Conservation (phyloP, 2,797 vertebrate species). For the Siniperca obscura region DNA sequence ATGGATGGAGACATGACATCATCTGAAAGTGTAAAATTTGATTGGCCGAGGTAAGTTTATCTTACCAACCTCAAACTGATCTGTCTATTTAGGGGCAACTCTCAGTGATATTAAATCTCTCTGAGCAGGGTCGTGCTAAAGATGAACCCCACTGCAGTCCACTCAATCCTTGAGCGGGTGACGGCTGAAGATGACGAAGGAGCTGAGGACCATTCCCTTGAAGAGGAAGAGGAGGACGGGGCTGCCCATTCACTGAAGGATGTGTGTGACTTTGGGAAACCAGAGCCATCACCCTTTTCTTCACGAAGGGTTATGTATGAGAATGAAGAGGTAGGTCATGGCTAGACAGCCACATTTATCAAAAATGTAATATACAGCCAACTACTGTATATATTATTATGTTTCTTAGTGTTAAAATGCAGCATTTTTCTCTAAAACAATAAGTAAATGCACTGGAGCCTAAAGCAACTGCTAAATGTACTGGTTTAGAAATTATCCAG, state of each 20-base stretch:
- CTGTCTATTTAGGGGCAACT: neutral
- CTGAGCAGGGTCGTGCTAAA: slow-evolving; percentile 91
- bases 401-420: neutral
- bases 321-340: slow-evolving; percentile 92
- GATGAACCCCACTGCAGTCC: slow-evolving; percentile 94
- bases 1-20: slow-evolving; percentile 92
- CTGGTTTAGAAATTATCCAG: neutral
- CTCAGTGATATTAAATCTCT: slow-evolving; percentile 11
- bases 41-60: slow-evolving; percentile 93
- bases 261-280: slow-evolving; percentile 96
- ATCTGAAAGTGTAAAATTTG: slow-evolving; percentile 93
- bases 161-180: slow-evolving; percentile 95
- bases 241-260: slow-evolving; percentile 97
- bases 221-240: slow-evolving; percentile 95
- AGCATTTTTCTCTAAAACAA: neutral
- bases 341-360: neutral
- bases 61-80: neutral
- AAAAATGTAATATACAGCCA: neutral
- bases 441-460: neutral
- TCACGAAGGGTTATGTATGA: slow-evolving; percentile 99
- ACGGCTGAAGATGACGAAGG: slow-evolving; percentile 93
- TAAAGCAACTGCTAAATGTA: neutral
- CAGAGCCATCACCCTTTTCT: slow-evolving; percentile 97
- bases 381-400: neutral
- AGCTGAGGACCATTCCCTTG: slow-evolving; percentile 90